These are phyloP conservation scores for Lymantria dispar DNA, from an alignment of 2,888 invertebrate species.

Conservation along the genomic window DNA sequence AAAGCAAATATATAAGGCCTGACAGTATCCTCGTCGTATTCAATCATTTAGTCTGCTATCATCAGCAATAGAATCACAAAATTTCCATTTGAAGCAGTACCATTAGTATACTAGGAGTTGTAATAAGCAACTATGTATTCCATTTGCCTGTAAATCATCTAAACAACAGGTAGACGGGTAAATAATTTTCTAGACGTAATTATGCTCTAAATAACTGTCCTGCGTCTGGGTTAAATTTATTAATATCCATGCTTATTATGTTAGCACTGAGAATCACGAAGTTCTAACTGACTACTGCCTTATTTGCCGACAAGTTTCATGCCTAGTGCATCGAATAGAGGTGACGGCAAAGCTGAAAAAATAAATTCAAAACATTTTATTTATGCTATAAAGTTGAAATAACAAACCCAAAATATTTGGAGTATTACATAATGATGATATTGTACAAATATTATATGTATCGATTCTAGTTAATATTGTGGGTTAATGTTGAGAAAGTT, in stretches of 20 bases:
- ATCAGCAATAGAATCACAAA: neutral
- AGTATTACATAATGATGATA: too few species aligned
- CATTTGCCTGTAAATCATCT: slow-evolving; percentile 34
- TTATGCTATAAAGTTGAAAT: too few species aligned
- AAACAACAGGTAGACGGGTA: slow-evolving; percentile 32
- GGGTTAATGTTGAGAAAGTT: too few species aligned
- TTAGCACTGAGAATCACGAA: slow-evolving; percentile 60
- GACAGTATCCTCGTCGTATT: too few species aligned
- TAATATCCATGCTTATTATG: slow-evolving; percentile 65
- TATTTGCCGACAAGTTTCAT: slow-evolving; percentile 67
- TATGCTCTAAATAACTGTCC: slow-evolving; percentile 65
- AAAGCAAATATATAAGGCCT: too few species aligned
- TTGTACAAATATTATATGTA: too few species aligned
- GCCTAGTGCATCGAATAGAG: slow-evolving; percentile 41
- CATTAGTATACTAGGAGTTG: neutral
- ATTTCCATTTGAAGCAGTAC: neutral
- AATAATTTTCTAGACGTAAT: slow-evolving; percentile 50
- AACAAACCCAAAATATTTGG: too few species aligned
- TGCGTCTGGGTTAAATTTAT: slow-evolving; percentile 57
- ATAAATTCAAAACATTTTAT: neutral
- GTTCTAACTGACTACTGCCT: slow-evolving; percentile 75
- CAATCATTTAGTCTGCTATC: too few species aligned
- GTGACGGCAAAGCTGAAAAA: neutral
- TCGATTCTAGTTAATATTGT: too few species aligned
- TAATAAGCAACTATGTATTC: slow-evolving; percentile 5